phyloP scores from a whole-genome alignment of 2,113 vertebrate genomes.

The Ivindomyrus marchei region DNA sequence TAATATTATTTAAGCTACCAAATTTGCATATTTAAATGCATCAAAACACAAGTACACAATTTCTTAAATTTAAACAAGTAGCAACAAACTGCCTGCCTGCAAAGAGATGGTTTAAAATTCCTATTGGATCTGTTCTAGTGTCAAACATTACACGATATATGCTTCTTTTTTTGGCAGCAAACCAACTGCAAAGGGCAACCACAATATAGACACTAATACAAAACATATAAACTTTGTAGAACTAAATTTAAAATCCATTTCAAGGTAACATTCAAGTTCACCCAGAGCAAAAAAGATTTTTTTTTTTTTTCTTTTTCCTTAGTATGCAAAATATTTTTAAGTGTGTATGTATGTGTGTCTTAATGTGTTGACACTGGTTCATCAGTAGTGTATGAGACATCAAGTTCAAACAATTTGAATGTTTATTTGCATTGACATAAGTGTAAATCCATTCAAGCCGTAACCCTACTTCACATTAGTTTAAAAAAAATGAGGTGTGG shows the following conservation, averaged over 20 bases:
- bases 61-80: conserved; percentile 11
- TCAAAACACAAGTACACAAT: conserved; percentile 17
- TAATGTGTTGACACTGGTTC: conserved; percentile 40
- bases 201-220: background rate
- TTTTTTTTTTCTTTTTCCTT: conserved; percentile 19
- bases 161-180: background rate
- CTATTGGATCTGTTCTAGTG: background rate
- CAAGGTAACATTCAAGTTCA: background rate
- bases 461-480: background rate
- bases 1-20: conserved; percentile 41
- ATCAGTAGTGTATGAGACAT: conserved; percentile 29
- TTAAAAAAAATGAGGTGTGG: background rate
- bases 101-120: conserved; percentile 9
- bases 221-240: background rate
- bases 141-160: background rate
- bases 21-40: conserved; percentile 32
- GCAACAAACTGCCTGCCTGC: conserved; percentile 1
- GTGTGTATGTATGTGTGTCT: conserved; percentile 20
- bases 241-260: background rate
- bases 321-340: conserved; percentile 34
- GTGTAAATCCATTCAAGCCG: conserved; percentile 17
- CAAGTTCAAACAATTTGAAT: conserved; percentile 34
- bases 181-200: background rate
- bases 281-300: background rate
- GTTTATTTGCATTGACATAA: conserved; percentile 28